These are phyloP conservation scores for Meleagris gallopavo DNA, from an alignment of 2,113 vertebrate genomes.

Conservation along the genomic window DNA sequence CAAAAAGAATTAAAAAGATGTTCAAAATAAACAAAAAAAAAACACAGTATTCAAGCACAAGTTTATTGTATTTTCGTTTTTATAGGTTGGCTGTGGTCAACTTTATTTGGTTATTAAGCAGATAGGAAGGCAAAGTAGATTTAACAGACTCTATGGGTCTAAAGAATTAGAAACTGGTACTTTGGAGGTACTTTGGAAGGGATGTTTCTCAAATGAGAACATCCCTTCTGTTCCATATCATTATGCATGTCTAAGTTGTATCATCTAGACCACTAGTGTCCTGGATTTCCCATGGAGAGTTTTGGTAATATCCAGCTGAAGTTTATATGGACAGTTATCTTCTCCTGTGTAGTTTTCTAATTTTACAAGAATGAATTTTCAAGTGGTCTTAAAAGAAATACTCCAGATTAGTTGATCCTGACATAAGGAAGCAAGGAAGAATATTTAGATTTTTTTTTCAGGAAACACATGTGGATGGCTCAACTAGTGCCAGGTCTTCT, in stretches of 20 bases:
- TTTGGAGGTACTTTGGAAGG: too few species aligned
- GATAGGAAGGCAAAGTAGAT: neutral
- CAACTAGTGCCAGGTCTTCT: neutral
- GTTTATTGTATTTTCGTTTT: neutral
- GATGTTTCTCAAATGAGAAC: neutral
- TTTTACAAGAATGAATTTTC: neutral
- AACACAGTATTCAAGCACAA: neutral
- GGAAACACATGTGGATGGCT: neutral
- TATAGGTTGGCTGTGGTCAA: neutral
- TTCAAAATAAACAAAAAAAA: neutral
- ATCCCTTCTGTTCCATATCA: neutral
- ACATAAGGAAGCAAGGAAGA: neutral
- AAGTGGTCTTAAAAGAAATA: neutral
- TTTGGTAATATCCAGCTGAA: neutral
- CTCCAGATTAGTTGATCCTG: neutral
- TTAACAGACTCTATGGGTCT: neutral
- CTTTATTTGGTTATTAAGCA: constrained; percentile 17
- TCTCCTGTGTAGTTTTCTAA: neutral
- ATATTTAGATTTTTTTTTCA: neutral
- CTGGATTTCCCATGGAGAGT: neutral
- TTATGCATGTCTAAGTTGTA: neutral
- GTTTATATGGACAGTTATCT: neutral
- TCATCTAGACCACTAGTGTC: neutral
- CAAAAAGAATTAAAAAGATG: neutral
- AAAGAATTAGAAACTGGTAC: neutral